Conservation (phyloP, 2,888 invertebrate species). For the Microchrysa polita region DNA sequence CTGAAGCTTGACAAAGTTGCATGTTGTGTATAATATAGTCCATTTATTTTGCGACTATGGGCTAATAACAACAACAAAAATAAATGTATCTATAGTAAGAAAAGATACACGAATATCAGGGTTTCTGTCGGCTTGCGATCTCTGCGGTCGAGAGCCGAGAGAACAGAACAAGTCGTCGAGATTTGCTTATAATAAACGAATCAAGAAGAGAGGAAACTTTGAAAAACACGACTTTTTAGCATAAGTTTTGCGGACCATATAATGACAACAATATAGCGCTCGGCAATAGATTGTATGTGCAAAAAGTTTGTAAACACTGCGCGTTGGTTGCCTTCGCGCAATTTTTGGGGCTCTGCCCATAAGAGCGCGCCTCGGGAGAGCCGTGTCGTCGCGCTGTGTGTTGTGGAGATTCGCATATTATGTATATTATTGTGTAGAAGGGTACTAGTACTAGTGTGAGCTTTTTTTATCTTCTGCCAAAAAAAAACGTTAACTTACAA, state of each 20-base stretch:
- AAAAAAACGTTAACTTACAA: slow-evolving; percentile 46
- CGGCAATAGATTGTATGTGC: slow-evolving; percentile 13
- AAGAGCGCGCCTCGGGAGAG: slow-evolving; percentile 41
- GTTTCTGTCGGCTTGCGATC: too few species aligned
- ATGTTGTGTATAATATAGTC: slow-evolving; percentile 42
- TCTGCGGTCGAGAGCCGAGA: too few species aligned
- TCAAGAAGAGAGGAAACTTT: slow-evolving; percentile 1
- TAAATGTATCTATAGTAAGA: background rate
- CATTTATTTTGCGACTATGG: background rate
- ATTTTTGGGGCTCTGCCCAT: slow-evolving; percentile 10
- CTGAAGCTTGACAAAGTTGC: slow-evolving; percentile 9
- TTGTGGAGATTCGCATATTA: slow-evolving; percentile 26
- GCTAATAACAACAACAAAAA: too few species aligned
- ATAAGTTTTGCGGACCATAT: slow-evolving; percentile 1
- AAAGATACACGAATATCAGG: slow-evolving; percentile 29
- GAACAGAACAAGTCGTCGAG: too few species aligned
- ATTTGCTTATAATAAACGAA: slow-evolving; percentile 9
- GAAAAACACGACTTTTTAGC: slow-evolving; percentile 27
- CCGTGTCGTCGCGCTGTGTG: background rate
- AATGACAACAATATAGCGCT: too few species aligned
- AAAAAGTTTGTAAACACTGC: slow-evolving; percentile 37
- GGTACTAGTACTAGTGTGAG: slow-evolving; percentile 45
- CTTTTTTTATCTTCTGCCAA: slow-evolving; percentile 49
- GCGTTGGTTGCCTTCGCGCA: background rate
- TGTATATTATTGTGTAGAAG: slow-evolving; percentile 36